These are phyloP conservation scores for Trissolcus brochymenae DNA, from an alignment of 2,888 invertebrate species.

Conservation along the genomic window DNA sequence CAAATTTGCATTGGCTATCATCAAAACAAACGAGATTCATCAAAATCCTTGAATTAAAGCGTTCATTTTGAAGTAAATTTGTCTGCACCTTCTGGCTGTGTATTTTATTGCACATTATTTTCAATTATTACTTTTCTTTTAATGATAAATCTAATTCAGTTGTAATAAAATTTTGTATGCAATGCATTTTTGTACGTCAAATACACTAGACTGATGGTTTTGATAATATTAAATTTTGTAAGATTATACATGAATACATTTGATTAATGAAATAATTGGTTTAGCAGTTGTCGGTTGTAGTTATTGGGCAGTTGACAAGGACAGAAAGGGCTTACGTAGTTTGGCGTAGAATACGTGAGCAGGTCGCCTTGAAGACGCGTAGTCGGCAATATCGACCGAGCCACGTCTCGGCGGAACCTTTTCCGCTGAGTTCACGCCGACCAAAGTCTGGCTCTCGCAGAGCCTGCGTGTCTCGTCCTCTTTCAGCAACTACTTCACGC, in stretches of 20 bases:
- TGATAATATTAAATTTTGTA: no score
- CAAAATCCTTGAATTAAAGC: no score
- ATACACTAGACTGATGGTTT: no score
- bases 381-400: constrained; percentile 67
- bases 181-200: no score
- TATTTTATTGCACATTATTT: no score
- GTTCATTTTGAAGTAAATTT: no score
- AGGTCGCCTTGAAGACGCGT: constrained; percentile 70
- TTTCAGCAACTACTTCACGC: constrained; percentile 56
- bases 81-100: no score
- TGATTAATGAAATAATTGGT: neutral
- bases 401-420: constrained; percentile 62
- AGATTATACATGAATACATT: no score
- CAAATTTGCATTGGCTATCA: neutral
- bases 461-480: constrained; percentile 31
- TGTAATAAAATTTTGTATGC: no score
- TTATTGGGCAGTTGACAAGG: constrained; percentile 15
- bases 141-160: no score
- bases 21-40: no score
- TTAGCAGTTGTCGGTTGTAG: neutral
- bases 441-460: constrained; percentile 54
- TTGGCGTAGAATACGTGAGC: constrained; percentile 61
- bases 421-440: constrained; percentile 61
- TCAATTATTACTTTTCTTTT: no score
- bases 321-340: constrained; percentile 36